Percentiles rank a stretch among this genome's conserved stretches.
Conservation (phyloP, 1,140 invertebrate species). For the Dolichoris vasculosae region DNA sequence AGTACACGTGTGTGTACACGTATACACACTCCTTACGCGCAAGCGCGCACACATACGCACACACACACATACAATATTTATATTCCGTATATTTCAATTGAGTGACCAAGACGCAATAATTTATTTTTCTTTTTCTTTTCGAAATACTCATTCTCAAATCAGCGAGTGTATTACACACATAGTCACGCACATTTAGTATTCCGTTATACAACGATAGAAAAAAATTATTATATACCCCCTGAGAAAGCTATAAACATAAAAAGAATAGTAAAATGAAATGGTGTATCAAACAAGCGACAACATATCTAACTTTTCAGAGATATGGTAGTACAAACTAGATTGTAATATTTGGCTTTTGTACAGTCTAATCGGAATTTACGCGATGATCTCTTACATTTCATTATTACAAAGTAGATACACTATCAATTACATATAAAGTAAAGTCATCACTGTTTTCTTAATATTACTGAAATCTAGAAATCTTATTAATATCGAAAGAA, state of each 20-base stretch:
- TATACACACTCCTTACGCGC: background rate
- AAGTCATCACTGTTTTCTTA: background rate
- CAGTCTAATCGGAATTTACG: constrained; percentile 21
- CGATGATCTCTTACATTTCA: background rate
- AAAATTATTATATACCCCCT: constrained; percentile 40
- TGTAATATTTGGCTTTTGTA: constrained; percentile 52
- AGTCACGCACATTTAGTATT: background rate
- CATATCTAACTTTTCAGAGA: background rate
- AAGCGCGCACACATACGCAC: background rate
- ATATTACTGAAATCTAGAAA: background rate
- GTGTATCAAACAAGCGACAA: constrained; percentile 34
- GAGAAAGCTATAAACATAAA: constrained; percentile 32
- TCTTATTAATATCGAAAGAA: background rate
- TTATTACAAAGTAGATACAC: background rate
- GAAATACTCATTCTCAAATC: background rate
- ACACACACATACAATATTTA: background rate
- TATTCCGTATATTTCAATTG: background rate
- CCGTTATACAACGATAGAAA: background rate
- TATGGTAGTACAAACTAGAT: constrained; percentile 43
- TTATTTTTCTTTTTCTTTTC: background rate
- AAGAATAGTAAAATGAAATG: constrained; percentile 6
- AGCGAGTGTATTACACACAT: constrained; percentile 4
- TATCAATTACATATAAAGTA: background rate
- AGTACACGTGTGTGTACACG: background rate
- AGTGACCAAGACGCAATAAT: background rate